These are phyloP conservation scores for Sula dactylatra DNA, from an alignment of 2,113 vertebrate genomes.

Conservation along the genomic window DNA sequence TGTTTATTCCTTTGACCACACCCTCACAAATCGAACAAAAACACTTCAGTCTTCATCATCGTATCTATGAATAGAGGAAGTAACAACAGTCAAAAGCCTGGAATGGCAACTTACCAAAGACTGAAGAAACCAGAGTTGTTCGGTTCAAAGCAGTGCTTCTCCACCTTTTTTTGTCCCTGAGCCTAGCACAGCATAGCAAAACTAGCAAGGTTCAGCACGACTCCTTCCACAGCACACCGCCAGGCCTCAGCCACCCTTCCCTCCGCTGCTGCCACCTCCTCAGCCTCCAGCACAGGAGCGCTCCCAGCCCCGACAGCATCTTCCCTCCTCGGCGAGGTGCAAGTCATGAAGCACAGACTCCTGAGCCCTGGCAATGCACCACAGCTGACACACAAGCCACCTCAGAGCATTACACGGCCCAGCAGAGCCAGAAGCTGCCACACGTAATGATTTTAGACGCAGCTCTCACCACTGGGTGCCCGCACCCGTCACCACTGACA, in stretches of 20 bases:
- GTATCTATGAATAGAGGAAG: not conserved
- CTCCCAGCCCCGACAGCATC: not conserved
- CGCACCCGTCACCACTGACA: fast-evolving
- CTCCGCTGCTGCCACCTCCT: not conserved
- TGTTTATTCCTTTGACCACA: not conserved
- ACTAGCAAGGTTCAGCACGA: not conserved
- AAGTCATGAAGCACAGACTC: not conserved
- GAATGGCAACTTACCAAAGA: not conserved
- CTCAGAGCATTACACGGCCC: not conserved
- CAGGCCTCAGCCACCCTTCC: too few relatives aligned
- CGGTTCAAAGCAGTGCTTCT: not conserved
- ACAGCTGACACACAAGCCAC: not conserved
- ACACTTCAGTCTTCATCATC: not conserved
- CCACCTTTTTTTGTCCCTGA: not conserved
- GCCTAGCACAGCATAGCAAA: not conserved
- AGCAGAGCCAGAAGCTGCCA: not conserved
- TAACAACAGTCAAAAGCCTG: not conserved
- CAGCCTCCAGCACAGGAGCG: not conserved
- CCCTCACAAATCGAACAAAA: not conserved
- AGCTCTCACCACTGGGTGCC: not conserved
- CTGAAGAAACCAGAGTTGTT: not conserved
- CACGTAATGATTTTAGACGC: not conserved
- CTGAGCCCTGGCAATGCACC: not conserved
- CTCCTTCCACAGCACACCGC: not conserved
- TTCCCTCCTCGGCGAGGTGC: not conserved